Evolutionary conservation across 2,888 invertebrate species (phyloP), one percentile per base, ranked within the genome.

Genomic region (Drosophila anceps): DNA sequence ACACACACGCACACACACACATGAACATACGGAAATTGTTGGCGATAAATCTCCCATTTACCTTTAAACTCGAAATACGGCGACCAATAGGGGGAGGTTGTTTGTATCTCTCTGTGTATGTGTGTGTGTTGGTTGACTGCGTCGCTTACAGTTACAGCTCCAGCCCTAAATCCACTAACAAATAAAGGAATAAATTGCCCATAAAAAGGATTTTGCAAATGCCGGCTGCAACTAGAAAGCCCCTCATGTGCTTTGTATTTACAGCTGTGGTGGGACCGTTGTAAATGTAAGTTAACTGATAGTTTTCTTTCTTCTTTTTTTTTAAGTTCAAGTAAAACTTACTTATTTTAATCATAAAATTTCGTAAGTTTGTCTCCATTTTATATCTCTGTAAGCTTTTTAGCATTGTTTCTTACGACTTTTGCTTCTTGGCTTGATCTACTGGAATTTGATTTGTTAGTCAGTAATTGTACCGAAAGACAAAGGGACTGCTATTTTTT

Each of bases 201-300:
- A 87, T 90, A 87, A 87, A 88, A 90, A 90, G 88, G 90, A 90
- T 88, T 88, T 88, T 85, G 76, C 85, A 84, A 85, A 88, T 86
- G 88, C 88, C 79, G 86, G 50, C 73, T 86, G 76, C 84, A 76
- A 73, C 81, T 76, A 73, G 81, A 79, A 79, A 69, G 37, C 65
- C 54, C 78, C 46, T 37, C 67, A 50, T 76, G 71, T 73, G 67
- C 65, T 79, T 72, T 41, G 76, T 71, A 76, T 72, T 84, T 87
- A 76, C 81, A 73, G 50, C 61, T 76, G 57, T 53, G 70, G 53
- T 65, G 62, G 63, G 63, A 60, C 64, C 35, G 39, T 60, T 68
- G 51, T 62, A 51, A 66, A 35, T 61, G n/a, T 57, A 46, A 71
- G 44, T 76, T 61, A 60, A 65, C 68, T 69, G 68, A 71, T 71